Conservation (phyloP, 2,797 vertebrate species). For the Bovichtus diacanthus region DNA sequence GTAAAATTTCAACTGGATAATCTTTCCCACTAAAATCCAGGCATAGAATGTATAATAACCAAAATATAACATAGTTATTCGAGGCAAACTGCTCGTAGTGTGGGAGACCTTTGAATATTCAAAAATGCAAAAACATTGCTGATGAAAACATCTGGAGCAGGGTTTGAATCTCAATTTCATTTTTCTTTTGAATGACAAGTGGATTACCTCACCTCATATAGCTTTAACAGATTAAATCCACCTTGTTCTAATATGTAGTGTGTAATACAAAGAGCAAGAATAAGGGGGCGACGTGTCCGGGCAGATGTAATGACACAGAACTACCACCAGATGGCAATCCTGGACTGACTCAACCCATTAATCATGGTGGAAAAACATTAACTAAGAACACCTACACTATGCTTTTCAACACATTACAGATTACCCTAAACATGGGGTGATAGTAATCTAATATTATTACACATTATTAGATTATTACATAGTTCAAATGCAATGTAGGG, state of each 20-base stretch:
- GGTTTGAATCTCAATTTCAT: too few relatives aligned
- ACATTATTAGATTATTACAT: too few relatives aligned
- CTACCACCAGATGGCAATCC: constrained; percentile 68
- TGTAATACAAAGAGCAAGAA: neutral
- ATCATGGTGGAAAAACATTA: constrained; percentile 6
- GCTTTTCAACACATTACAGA: constrained; percentile 3
- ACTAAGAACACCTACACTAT: constrained; percentile 19
- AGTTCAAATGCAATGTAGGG: neutral
- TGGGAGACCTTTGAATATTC: neutral
- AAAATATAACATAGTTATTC: too few relatives aligned
- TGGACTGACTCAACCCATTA: constrained; percentile 33
- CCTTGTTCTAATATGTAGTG: neutral
- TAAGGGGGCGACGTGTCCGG: neutral
- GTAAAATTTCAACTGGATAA: neutral
- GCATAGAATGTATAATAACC: too few relatives aligned
- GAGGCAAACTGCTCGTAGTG: too few relatives aligned
- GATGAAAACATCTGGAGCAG: neutral
- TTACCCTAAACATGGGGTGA: neutral
- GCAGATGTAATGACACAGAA: constrained; percentile 32
- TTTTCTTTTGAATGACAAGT: neutral
- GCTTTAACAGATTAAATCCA: neutral
- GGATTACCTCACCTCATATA: neutral
- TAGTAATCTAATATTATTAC: too few relatives aligned
- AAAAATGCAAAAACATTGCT: neutral
- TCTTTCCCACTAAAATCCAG: neutral